These are phyloP conservation scores for Denticeps clupeoides DNA, from an alignment of 2,797 vertebrate genomes.

Conservation along the genomic window DNA sequence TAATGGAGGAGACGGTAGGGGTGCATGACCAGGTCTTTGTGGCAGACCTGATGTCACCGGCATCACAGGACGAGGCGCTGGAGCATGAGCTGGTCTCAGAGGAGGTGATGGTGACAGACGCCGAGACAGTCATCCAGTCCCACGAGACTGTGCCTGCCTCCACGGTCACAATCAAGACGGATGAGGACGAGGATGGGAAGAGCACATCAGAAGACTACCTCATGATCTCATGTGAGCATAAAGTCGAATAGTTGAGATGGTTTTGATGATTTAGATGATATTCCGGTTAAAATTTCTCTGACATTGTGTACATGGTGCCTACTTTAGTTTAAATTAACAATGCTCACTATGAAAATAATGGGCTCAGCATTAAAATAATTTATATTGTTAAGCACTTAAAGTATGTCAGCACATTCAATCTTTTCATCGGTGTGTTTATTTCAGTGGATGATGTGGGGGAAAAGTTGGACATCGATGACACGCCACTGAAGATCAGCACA, in stretches of 20 bases:
- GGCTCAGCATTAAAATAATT: too few species aligned
- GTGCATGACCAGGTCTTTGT: conserved; percentile 93
- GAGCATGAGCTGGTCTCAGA: conserved; percentile 90
- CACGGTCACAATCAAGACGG: conserved; percentile 78
- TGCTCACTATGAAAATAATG: too few species aligned
- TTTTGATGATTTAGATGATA: too few species aligned
- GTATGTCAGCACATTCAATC: background rate
- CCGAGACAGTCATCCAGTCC: conserved; percentile 78
- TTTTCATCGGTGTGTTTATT: conserved; percentile 15
- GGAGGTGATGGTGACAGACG: conserved; percentile 83
- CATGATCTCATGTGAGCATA: conserved; percentile 92
- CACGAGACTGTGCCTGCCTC: conserved; percentile 69
- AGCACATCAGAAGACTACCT: conserved; percentile 96
- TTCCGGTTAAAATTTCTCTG: too few species aligned
- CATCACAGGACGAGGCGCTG: conserved; percentile 72
- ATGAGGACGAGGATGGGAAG: conserved; percentile 85
- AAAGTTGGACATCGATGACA: conserved; percentile 87
- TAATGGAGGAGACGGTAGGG: conserved; percentile 78
- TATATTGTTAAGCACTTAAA: too few species aligned
- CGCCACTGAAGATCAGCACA: conserved; percentile 87
- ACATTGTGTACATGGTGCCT: too few species aligned
- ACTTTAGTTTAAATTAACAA: too few species aligned
- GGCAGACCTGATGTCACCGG: conserved; percentile 84
- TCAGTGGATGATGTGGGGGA: conserved; percentile 95
- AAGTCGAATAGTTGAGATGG: too few species aligned